Evolutionary conservation across 2,888 invertebrate genomes (phyloP), one percentile per base, ranked within the genome.

Genomic region (Seira ritae): DNA sequence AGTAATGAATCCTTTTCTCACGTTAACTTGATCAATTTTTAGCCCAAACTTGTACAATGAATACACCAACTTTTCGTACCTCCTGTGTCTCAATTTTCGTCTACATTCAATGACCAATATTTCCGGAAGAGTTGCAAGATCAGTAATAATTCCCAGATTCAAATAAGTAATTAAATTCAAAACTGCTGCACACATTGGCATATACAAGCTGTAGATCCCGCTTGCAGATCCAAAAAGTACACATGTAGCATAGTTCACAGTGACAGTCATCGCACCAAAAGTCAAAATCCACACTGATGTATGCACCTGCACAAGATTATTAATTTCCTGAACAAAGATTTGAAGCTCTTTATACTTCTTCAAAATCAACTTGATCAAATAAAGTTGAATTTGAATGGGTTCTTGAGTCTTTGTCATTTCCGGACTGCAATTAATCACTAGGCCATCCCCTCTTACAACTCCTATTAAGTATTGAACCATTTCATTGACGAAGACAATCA

Each of bases 401-500:
- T 72, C 60, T 31, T 60, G 24, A 31, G 24, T 60, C 22, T 1
- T 20, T 1, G 17, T 1, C 1, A 31, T 62, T 6, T 19, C 31
- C 23, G 24, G 60, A 31, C 60, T 55, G 50, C 72, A 72, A 12
- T 46, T 55, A 19, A 72, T 72, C 31, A 60, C 60, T 4, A 31
- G 55, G 0, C 72, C 60, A 1, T 72, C 60, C 17, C 72, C 72
- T 62, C 60, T 60, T 1, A 60, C 20, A 17, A 72, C 24, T 20
- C 72, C 60, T n/a, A 72, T 72, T 0, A 72, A 31, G 50, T 72
- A 72, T 60, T 60, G 46, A 19, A 72, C 1, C 72, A 72, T 60
- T 24, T 72, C 72, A 31, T 22, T 72, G 3, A 72, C 62, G 20
- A 60, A 62, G 15, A 55, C 24, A 31, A 62, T 31, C 72, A 72